These are phyloP conservation scores for Sinocyclocheilus anshuiensis DNA, from an alignment of 2,113 vertebrate genomes.

Conservation along the genomic window DNA sequence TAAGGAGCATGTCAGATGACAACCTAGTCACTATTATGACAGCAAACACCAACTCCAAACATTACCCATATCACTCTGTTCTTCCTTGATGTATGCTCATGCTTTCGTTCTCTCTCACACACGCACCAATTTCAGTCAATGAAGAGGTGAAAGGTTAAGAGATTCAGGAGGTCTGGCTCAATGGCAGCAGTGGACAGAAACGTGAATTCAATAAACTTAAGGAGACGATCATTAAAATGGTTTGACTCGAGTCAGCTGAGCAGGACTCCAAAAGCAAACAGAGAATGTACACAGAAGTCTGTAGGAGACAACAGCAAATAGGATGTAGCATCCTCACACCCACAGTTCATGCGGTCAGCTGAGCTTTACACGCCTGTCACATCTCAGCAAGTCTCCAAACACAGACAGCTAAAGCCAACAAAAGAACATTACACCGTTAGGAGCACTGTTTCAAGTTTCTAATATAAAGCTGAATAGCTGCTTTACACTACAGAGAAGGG, in stretches of 20 bases:
- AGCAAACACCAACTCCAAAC: slow-evolving; percentile 57
- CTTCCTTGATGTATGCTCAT: background rate
- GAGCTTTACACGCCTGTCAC: background rate
- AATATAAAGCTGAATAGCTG: background rate
- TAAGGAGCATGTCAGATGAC: background rate
- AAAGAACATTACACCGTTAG: background rate
- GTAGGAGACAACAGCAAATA: slow-evolving; percentile 13
- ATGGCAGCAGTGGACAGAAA: background rate
- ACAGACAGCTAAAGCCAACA: slow-evolving; percentile 2
- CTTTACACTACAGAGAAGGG: slow-evolving; percentile 15
- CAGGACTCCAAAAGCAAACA: slow-evolving; percentile 3
- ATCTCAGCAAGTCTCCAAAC: background rate
- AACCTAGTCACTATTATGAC: slow-evolving; percentile 50
- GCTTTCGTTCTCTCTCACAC: slow-evolving; percentile 44
- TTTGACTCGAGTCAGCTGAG: background rate
- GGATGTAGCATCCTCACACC: background rate
- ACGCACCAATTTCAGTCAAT: background rate
- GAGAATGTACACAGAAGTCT: background rate
- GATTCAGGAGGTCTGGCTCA: slow-evolving; percentile 6
- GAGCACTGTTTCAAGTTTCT: background rate
- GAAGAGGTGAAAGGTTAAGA: slow-evolving; percentile 20
- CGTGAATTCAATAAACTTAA: background rate
- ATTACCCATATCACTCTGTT: slow-evolving; percentile 44
- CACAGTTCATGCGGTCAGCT: background rate
- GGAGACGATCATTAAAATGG: background rate